These are phyloP conservation scores for Drosophila paracracens DNA, from an alignment of 2,888 invertebrate species.

Conservation along the genomic window DNA sequence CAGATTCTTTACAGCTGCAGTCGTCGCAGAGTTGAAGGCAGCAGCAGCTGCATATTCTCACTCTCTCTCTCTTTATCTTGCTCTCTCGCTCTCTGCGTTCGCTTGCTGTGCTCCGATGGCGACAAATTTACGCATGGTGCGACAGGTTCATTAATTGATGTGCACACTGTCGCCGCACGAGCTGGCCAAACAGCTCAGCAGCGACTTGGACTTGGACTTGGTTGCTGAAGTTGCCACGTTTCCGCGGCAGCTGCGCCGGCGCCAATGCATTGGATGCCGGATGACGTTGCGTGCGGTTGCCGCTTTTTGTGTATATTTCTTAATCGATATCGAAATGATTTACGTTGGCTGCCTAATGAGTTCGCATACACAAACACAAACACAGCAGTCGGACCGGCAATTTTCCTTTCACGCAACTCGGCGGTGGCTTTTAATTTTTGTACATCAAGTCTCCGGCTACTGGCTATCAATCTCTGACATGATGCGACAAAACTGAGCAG, in stretches of 20 bases:
- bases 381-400: slow-evolving; percentile 14
- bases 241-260: slow-evolving; percentile 60
- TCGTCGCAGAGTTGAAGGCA: slow-evolving; percentile 22
- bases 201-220: background rate
- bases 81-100: background rate
- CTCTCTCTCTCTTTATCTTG: background rate
- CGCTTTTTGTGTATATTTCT: slow-evolving; percentile 69
- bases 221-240: background rate
- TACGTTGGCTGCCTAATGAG: slow-evolving; percentile 80
- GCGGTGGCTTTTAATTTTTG: slow-evolving; percentile 45
- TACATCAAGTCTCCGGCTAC: slow-evolving; percentile 45
- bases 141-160: slow-evolving; percentile 84
- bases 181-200: slow-evolving; percentile 26
- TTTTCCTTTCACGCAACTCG: slow-evolving; percentile 73
- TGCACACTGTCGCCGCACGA: slow-evolving; percentile 73
- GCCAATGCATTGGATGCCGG: slow-evolving; percentile 42
- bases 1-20: slow-evolving; percentile 34
- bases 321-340: slow-evolving; percentile 81
- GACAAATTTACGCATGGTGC: slow-evolving; percentile 82
- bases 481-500: slow-evolving; percentile 55
- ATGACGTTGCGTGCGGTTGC: slow-evolving; percentile 69
- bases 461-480: slow-evolving; percentile 73
- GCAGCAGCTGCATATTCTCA: slow-evolving; percentile 33
- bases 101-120: slow-evolving; percentile 53
- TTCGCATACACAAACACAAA: slow-evolving; percentile 65